phyloP scores from a whole-genome alignment of 2,888 invertebrate genomes.

The Zelleria hepariella region DNA sequence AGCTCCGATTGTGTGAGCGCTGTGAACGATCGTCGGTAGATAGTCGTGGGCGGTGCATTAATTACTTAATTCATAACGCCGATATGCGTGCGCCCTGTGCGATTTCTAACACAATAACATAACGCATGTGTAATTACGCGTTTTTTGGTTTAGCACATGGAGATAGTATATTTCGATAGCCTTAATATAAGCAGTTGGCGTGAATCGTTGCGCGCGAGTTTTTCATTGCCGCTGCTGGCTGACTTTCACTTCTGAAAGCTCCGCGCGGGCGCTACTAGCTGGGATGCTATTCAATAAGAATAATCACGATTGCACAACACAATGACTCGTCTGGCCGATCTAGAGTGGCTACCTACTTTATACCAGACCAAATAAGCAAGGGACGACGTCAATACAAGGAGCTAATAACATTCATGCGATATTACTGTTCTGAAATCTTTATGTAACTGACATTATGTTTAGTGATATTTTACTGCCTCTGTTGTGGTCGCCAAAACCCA shows the following conservation, averaged over 20 bases:
- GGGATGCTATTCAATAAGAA: too few relatives aligned
- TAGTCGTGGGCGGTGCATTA: constrained; percentile 48
- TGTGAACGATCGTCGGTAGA: constrained; percentile 51
- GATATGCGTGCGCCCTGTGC: constrained; percentile 56
- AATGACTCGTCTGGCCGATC: too few relatives aligned
- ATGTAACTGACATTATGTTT: too few relatives aligned
- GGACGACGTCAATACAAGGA: too few relatives aligned
- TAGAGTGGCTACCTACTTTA: too few relatives aligned
- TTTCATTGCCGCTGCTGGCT: background rate
- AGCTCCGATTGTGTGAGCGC: constrained; percentile 1
- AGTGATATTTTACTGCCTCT: too few relatives aligned
- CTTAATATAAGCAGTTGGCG: background rate
- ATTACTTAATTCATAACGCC: constrained; percentile 67
- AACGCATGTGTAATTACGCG: constrained; percentile 40
- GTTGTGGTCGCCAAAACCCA: too few relatives aligned
- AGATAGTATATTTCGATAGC: constrained; percentile 57
- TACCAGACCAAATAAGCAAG: too few relatives aligned
- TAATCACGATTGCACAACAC: too few relatives aligned
- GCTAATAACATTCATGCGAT: too few relatives aligned
- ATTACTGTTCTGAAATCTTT: too few relatives aligned
- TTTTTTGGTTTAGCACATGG: constrained; percentile 44
- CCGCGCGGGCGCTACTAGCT: too few relatives aligned
- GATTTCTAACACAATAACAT: constrained; percentile 54
- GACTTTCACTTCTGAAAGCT: background rate
- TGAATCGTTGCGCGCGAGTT: background rate